A percentile compares a stretch with the other conserved stretches of the same genome.
These are phyloP conservation scores for Pampusana beccarii DNA, from an alignment of 2,113 vertebrate genomes.

Conservation along the genomic window DNA sequence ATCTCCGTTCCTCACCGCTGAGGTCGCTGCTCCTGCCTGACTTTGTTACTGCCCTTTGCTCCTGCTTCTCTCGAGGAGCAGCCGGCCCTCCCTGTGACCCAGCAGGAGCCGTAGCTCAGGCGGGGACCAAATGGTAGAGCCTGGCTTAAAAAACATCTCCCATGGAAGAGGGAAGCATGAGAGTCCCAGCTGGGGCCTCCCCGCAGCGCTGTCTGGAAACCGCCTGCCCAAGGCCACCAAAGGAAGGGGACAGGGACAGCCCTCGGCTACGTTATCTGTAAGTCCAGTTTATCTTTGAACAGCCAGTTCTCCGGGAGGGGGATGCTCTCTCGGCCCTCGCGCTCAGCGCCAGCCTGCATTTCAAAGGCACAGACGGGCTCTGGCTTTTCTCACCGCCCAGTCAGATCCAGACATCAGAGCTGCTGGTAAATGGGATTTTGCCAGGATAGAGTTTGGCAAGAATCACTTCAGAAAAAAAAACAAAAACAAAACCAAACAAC, in stretches of 20 bases:
- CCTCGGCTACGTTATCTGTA: not conserved
- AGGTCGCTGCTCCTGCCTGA: not conserved
- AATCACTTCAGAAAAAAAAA: not conserved
- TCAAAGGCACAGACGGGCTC: not conserved
- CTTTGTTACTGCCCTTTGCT: not conserved
- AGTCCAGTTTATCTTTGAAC: not conserved
- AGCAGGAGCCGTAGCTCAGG: not conserved
- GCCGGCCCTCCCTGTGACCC: not conserved
- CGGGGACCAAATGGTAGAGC: not conserved
- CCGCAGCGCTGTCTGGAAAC: not conserved
- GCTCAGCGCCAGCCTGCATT: not conserved
- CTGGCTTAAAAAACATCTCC: not conserved
- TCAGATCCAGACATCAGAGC: not conserved
- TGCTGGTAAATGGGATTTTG: not conserved
- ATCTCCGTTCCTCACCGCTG: not conserved
- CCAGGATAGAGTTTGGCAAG: not conserved
- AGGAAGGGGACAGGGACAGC: not conserved
- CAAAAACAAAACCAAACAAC: not conserved
- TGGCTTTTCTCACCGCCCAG: not conserved
- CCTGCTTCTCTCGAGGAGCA: fast-evolving
- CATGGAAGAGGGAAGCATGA: fast-evolving
- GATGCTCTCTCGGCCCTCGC: not conserved
- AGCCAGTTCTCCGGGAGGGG: not conserved
- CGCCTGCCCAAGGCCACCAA: not conserved
- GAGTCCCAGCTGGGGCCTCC: not conserved